Evolutionary conservation across 2,797 vertebrate genomes (phyloP).

Genomic region (Phalanger gymnotis): DNA sequence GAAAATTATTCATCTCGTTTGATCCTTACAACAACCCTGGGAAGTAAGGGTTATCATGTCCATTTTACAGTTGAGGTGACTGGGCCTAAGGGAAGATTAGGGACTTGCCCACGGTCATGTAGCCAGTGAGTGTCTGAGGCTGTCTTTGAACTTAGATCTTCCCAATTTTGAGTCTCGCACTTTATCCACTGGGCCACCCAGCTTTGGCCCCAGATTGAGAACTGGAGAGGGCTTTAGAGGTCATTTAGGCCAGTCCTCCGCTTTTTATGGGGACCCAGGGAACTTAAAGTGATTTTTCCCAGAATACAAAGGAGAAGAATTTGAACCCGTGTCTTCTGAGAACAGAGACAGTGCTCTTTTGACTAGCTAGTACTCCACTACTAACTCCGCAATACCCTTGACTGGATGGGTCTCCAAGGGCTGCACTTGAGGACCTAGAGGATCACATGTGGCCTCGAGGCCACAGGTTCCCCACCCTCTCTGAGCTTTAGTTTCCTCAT

Average conservation of each 20-base stretch:
- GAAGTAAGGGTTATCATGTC: not conserved
- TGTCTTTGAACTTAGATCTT: too few relatives aligned
- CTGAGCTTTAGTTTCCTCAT: not conserved
- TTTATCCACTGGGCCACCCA: not conserved
- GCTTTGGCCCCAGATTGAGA: not conserved
- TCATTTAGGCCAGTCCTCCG: not conserved
- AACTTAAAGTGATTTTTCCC: not conserved
- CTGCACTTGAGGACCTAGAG: too few relatives aligned
- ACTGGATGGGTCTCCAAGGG: too few relatives aligned
- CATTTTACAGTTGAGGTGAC: not conserved
- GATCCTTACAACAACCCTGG: not conserved
- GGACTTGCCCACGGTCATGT: not conserved
- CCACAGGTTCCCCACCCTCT: too few relatives aligned
- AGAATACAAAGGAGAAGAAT: not conserved
- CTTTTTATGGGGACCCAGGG: not conserved
- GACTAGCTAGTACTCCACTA: not conserved
- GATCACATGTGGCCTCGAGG: too few relatives aligned
- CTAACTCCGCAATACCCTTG: not conserved
- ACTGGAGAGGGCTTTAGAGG: not conserved
- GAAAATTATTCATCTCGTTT: not conserved
- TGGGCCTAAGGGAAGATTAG: not conserved
- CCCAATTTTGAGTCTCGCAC: not conserved
- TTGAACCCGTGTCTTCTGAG: not conserved
- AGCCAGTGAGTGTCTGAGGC: not conserved
- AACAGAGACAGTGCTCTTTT: not conserved